These are phyloP conservation scores for Ceryle rudis DNA, from an alignment of 2,797 vertebrate species.

Conservation along the genomic window DNA sequence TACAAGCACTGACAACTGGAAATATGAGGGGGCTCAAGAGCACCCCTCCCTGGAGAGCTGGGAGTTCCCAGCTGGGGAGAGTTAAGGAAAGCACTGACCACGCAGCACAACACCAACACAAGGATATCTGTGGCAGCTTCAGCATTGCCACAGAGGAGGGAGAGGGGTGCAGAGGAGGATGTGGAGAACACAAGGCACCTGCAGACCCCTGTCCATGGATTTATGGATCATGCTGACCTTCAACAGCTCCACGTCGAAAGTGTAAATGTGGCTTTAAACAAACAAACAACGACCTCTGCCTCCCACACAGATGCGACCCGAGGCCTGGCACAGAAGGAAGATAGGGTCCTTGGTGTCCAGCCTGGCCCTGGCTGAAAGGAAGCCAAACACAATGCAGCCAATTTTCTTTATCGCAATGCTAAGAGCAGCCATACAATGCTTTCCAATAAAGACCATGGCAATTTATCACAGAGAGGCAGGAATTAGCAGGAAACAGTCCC, in stretches of 20 bases:
- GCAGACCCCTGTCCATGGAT: neutral
- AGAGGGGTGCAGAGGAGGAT: neutral
- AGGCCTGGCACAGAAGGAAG: conserved; percentile 2
- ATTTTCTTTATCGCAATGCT: neutral
- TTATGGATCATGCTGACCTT: neutral
- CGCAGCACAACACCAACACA: fast-evolving
- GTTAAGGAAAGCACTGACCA: neutral
- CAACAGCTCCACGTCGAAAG: neutral
- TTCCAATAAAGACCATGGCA: conserved; percentile 7
- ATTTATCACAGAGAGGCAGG: conserved; percentile 43
- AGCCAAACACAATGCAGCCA: conserved; percentile 49
- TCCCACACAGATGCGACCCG: neutral
- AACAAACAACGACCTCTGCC: neutral
- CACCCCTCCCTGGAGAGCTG: neutral
- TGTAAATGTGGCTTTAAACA: neutral
- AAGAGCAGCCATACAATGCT: conserved; percentile 30
- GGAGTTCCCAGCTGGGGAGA: neutral
- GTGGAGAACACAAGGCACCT: neutral
- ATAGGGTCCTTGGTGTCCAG: neutral
- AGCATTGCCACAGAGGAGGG: neutral
- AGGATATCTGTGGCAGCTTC: neutral
- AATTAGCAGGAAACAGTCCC: conserved; percentile 48
- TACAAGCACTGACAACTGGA: neutral
- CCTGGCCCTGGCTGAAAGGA: conserved; percentile 31
- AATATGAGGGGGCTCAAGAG: neutral